phyloP scores from a whole-genome alignment of 2,113 vertebrate species.

The Amblyornis subalaris region DNA sequence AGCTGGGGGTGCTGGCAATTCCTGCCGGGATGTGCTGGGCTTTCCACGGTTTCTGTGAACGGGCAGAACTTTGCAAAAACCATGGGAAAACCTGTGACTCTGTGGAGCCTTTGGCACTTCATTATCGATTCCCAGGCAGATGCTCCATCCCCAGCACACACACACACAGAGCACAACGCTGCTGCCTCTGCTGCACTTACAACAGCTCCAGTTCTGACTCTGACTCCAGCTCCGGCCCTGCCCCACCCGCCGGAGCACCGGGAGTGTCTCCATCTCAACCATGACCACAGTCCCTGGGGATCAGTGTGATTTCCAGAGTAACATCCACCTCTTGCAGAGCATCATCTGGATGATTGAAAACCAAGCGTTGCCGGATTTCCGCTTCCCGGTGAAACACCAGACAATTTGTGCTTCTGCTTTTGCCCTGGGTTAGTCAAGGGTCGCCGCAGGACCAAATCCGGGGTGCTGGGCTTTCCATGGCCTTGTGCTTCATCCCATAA shows the following conservation, averaged over 20 bases:
- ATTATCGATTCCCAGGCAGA: neutral
- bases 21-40: neutral
- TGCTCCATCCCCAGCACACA: neutral
- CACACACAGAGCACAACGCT: accelerated
- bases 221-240: accelerated
- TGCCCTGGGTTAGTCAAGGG: neutral
- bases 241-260: neutral
- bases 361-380: neutral
- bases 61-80: neutral
- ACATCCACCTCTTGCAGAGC: neutral
- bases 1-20: accelerated
- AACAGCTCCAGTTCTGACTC: neutral
- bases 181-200: neutral
- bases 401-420: neutral
- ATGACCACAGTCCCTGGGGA: neutral
- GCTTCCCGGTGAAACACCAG: neutral
- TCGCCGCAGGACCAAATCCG: neutral
- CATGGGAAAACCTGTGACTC: neutral
- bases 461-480: neutral
- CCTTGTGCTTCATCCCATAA: neutral
- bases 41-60: neutral
- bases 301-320: neutral
- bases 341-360: neutral
- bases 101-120: neutral
- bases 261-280: neutral